phyloP scores from a whole-genome alignment of 2,797 vertebrate genomes.

The Falco columbarius region DNA sequence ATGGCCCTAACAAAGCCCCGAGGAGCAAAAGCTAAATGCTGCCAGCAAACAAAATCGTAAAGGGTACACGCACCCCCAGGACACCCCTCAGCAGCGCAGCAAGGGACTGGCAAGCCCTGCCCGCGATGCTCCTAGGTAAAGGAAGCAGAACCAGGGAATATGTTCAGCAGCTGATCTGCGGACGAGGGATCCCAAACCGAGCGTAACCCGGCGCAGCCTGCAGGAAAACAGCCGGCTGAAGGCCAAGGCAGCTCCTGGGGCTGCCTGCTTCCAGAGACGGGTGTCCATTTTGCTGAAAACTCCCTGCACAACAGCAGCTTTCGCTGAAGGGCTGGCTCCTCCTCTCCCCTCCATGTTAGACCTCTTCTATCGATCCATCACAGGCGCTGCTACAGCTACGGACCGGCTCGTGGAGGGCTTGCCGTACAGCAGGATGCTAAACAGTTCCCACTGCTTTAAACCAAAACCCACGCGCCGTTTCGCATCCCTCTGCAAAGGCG shows the following conservation, averaged over 20 bases:
- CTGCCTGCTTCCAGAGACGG: neutral
- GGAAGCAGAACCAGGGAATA: neutral
- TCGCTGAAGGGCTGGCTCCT: conserved; percentile 11
- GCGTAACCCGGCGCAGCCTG: fast-evolving
- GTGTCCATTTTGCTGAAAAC: neutral
- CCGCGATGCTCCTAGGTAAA: fast-evolving
- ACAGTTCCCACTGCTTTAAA: neutral
- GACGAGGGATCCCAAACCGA: neutral
- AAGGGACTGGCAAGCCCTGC: neutral
- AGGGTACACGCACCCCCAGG: neutral
- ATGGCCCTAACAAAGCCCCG: neutral
- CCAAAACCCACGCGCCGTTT: neutral
- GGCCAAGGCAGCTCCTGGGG: neutral
- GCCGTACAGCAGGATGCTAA: neutral
- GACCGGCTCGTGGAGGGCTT: neutral
- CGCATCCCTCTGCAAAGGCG: neutral
- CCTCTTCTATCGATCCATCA: neutral
- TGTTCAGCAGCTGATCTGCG: neutral
- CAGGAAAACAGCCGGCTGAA: fast-evolving
- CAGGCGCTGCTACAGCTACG: neutral
- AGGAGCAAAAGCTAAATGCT: neutral
- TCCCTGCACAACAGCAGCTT: neutral
- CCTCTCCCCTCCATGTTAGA: conserved; percentile 28
- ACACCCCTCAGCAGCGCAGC: neutral
- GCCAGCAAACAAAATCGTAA: fast-evolving